Evolutionary conservation across 2,888 invertebrate genomes (phyloP).

Genomic region (Caenorhabditis angaria): DNA sequence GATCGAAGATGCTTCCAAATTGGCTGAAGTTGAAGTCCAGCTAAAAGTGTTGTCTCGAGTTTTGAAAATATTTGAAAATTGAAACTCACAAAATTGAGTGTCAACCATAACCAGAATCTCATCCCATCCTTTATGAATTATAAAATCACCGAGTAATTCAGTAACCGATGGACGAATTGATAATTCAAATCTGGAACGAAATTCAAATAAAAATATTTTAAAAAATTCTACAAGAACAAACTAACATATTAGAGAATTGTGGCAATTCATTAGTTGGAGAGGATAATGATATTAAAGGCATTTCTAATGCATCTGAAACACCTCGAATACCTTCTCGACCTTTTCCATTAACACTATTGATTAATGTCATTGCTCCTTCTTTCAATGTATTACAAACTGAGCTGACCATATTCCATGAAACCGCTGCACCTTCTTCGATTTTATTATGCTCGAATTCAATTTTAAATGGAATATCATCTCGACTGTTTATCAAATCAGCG

Average conservation of each 20-base stretch:
- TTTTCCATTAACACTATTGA: constrained; percentile 62
- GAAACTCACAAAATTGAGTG: constrained; percentile 83
- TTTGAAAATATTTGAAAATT: neutral
- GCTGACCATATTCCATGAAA: constrained; percentile 57
- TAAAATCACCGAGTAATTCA: constrained; percentile 91
- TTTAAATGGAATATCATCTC: constrained; percentile 57
- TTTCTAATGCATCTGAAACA: constrained; percentile 55
- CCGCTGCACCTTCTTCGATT: constrained; percentile 48
- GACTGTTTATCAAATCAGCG: constrained; percentile 51
- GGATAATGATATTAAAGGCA: constrained; percentile 50
- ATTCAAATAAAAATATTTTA: too few species aligned
- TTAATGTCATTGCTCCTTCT: constrained; percentile 69
- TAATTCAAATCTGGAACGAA: constrained; percentile 65
- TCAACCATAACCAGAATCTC: constrained; percentile 89
- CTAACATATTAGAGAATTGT: constrained; percentile 38
- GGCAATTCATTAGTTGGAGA: constrained; percentile 33
- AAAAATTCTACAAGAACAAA: constrained; percentile 5
- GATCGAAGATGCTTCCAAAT: constrained; percentile 63
- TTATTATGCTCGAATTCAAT: constrained; percentile 53
- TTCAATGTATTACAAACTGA: constrained; percentile 69
- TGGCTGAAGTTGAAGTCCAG: constrained; percentile 63
- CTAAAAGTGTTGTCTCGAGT: constrained; percentile 38
- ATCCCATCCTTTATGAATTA: constrained; percentile 89
- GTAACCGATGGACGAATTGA: constrained; percentile 93
- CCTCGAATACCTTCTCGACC: constrained; percentile 53